phyloP scores from a whole-genome alignment of 2,797 vertebrate species.

The Bradypus variegatus region DNA sequence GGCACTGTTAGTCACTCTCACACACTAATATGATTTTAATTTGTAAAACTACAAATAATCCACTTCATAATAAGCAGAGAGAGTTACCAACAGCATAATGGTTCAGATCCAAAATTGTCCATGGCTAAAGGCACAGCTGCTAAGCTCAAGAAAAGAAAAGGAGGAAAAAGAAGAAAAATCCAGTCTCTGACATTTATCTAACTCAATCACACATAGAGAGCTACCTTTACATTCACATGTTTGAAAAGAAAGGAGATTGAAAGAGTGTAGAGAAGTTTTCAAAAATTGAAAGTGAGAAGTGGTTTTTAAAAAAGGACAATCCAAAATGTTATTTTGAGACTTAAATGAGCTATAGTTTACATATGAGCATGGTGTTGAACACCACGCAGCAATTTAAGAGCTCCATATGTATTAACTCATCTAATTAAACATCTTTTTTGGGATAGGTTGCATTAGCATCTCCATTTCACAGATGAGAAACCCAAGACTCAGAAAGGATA shows the following conservation, averaged over 20 bases:
- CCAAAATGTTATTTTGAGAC: neutral
- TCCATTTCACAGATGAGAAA: neutral
- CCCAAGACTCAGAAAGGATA: neutral
- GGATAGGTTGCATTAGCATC: neutral
- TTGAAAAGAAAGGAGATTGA: neutral
- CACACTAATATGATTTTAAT: neutral
- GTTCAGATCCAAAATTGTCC: slow-evolving; percentile 7
- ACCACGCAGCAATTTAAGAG: neutral
- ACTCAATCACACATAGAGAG: neutral
- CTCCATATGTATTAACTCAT: neutral
- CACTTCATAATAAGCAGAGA: neutral
- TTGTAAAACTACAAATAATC: neutral
- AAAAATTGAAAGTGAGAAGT: neutral
- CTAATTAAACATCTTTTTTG: neutral
- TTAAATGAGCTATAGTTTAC: neutral
- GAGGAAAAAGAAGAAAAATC: neutral
- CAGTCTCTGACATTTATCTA: neutral
- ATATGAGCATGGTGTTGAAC: neutral
- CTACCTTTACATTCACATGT: neutral
- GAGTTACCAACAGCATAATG: neutral
- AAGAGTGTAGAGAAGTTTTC: neutral
- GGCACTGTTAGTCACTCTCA: too few species aligned
- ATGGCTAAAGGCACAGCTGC: neutral
- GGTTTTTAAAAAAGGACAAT: neutral
- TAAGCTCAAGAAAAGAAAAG: neutral